Conservation (phyloP, 2,888 invertebrate genomes). For the Podabrus alpinus region DNA sequence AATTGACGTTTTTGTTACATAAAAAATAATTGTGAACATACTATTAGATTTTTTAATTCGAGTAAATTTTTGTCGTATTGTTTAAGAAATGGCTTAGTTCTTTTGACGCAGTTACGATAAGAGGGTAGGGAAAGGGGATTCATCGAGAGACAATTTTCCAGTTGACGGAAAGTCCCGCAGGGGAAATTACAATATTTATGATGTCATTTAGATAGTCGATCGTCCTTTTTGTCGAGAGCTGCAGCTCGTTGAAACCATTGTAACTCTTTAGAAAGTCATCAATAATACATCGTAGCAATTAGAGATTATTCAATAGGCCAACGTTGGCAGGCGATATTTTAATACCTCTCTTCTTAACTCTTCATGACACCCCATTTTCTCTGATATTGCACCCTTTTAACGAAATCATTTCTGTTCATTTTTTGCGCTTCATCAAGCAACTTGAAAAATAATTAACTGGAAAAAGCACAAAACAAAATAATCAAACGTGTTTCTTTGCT, state of each 20-base stretch:
- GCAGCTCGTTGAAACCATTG: constrained; percentile 45
- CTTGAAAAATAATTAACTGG: not conserved
- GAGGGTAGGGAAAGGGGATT: constrained; percentile 27
- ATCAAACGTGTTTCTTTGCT: not conserved
- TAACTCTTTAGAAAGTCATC: constrained; percentile 46
- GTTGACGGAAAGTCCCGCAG: constrained; percentile 36
- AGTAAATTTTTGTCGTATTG: not conserved
- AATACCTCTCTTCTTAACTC: not conserved
- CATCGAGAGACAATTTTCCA: constrained; percentile 37
- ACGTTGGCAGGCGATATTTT: constrained; percentile 34
- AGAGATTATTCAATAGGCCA: constrained; percentile 42
- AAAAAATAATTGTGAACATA: not conserved
- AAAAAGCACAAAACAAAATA: not conserved
- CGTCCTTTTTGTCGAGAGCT: constrained; percentile 44
- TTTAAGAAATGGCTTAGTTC: not conserved
- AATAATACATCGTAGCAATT: constrained; percentile 52
- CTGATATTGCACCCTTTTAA: not conserved
- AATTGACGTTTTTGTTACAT: constrained; percentile 24
- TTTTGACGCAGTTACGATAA: not conserved
- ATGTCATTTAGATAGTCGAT: constrained; percentile 52
- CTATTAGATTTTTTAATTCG: not conserved
- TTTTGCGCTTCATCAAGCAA: not conserved
- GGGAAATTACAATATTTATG: constrained; percentile 54
- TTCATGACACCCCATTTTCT: not conserved
- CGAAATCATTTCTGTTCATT: not conserved